phyloP scores from a whole-genome alignment of 2,888 invertebrate species.

The Ischnus inquisitorius region DNA sequence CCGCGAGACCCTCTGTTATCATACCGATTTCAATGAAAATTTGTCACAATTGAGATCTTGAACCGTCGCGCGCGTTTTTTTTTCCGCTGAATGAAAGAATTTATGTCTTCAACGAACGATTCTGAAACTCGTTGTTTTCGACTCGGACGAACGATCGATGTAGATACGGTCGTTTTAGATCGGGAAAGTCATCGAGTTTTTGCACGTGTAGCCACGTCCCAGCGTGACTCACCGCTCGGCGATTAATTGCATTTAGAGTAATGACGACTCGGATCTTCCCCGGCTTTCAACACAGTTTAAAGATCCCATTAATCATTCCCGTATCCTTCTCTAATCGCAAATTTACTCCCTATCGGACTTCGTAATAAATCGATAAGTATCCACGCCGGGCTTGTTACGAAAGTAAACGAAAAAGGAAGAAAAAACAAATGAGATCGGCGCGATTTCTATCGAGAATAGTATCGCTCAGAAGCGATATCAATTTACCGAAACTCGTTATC shows the following conservation, averaged over 20 bases:
- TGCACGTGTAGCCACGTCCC: conserved; percentile 31
- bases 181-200: conserved; percentile 36
- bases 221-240: conserved; percentile 47
- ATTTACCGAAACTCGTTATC: conserved; percentile 55
- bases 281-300: background rate
- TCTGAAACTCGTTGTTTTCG: background rate
- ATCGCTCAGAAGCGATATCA: conserved; percentile 41
- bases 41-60: conserved; percentile 42
- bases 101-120: background rate
- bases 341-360: conserved; percentile 3
- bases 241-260: conserved; percentile 49
- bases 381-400: background rate
- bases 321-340: conserved; percentile 4
- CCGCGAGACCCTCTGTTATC: conserved; percentile 4
- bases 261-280: conserved; percentile 20
- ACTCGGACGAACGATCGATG: background rate
- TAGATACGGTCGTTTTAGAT: conserved; percentile 16
- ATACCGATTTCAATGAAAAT: conserved; percentile 51
- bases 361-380: conserved; percentile 26
- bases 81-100: background rate
- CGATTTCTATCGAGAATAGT: background rate
- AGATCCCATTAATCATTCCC: conserved; percentile 38
- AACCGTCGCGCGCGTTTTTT: background rate
- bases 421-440: conserved; percentile 15
- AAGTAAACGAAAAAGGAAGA: background rate